phyloP scores from a whole-genome alignment of 1,140 invertebrate species.

The Nasonia giraulti region DNA sequence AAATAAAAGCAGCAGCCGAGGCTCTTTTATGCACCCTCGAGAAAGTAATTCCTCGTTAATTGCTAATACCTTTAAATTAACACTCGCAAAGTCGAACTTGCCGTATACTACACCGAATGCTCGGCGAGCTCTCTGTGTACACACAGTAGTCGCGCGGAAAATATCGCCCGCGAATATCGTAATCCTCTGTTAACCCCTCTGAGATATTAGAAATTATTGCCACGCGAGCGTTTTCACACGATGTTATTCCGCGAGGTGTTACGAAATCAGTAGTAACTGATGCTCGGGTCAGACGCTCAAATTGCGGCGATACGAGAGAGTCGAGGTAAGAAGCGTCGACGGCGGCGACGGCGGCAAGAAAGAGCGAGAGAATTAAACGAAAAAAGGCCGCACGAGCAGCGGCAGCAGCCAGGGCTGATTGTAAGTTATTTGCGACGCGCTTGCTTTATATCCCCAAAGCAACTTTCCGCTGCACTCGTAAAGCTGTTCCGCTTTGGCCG shows the following conservation, averaged over 20 bases:
- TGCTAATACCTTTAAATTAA: slow-evolving; percentile 52
- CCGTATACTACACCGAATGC: background rate
- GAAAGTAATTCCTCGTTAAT: slow-evolving; percentile 52
- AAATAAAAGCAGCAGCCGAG: slow-evolving; percentile 40
- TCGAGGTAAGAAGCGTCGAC: background rate
- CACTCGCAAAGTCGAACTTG: slow-evolving; percentile 27
- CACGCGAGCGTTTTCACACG: background rate
- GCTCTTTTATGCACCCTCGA: slow-evolving; percentile 49
- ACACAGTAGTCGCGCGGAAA: background rate
- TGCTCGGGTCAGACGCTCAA: background rate
- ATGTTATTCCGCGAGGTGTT: background rate
- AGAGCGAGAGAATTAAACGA: slow-evolving; percentile 38
- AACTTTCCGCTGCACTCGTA: slow-evolving; percentile 73
- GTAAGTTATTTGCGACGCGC: slow-evolving; percentile 74
- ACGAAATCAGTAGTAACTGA: background rate
- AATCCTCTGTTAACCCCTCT: background rate
- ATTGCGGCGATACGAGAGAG: too few relatives aligned
- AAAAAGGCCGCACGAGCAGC: slow-evolving; percentile 48
- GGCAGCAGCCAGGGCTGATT: slow-evolving; percentile 66
- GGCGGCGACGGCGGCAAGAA: background rate
- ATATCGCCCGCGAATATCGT: slow-evolving; percentile 24
- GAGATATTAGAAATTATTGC: slow-evolving; percentile 17
- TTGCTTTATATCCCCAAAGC: slow-evolving; percentile 72
- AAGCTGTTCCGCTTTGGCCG: slow-evolving; percentile 63
- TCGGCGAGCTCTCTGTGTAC: background rate